A percentile compares a stretch with the other conserved stretches of the same genome.
Conservation (phyloP, 2,797 vertebrate genomes). For the Lateolabrax maculatus region DNA sequence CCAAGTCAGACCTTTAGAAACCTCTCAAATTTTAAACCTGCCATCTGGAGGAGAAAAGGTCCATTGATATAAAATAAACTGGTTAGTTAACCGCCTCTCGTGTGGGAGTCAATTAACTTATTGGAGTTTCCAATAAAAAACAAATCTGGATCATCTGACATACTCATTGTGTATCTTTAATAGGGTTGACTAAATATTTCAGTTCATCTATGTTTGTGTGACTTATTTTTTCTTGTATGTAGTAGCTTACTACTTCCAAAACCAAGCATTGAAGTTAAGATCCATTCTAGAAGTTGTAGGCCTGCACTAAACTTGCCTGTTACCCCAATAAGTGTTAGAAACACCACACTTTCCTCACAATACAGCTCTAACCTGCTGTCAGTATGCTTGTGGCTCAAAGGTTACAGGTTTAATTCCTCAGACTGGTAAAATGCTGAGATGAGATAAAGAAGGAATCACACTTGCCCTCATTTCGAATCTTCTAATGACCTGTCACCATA, state of each 20-base stretch:
- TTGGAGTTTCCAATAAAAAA: neutral
- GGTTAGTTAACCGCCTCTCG: neutral
- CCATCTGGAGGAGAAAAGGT: neutral
- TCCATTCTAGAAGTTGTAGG: neutral
- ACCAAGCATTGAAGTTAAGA: neutral
- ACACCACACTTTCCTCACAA: neutral
- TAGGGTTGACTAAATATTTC: neutral
- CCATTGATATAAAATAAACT: neutral
- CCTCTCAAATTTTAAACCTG: neutral
- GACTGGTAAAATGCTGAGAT: neutral
- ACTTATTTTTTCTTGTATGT: neutral
- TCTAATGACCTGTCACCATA: neutral
- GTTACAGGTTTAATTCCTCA: neutral
- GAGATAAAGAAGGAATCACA: neutral
- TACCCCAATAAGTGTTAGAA: neutral
- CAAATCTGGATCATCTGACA: neutral
- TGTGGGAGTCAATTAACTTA: neutral
- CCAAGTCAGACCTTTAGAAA: neutral
- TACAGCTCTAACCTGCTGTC: neutral
- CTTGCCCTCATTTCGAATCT: neutral
- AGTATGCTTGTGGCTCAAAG: neutral
- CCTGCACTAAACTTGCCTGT: neutral
- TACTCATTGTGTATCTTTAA: neutral
- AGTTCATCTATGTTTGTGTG: neutral
- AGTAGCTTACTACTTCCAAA: neutral